phyloP scores from a whole-genome alignment of 1,140 invertebrate species.

The Ceratosolen solmsi region DNA sequence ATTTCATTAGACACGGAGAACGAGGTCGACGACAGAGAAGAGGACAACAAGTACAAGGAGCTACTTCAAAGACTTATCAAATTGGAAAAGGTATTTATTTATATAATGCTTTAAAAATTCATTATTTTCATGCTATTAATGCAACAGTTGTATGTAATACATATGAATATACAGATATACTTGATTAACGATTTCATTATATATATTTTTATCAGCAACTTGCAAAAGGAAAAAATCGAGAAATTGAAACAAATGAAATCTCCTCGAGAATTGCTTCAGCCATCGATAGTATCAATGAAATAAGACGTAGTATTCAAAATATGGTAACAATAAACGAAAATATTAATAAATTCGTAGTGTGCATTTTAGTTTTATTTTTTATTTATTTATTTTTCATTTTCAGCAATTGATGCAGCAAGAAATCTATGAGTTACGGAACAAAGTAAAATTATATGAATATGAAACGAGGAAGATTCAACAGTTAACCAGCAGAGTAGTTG shows the following conservation, averaged over 20 bases:
- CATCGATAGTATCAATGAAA: slow-evolving; percentile 68
- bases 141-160: too few relatives aligned
- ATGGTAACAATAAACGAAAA: slow-evolving; percentile 58
- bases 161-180: too few relatives aligned
- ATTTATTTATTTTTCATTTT: too few relatives aligned
- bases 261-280: slow-evolving; percentile 63
- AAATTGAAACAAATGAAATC: slow-evolving; percentile 64
- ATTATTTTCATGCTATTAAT: too few relatives aligned
- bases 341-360: not conserved
- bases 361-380: too few relatives aligned
- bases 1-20: slow-evolving; percentile 65
- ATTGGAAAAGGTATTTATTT: slow-evolving; percentile 68
- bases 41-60: slow-evolving; percentile 65
- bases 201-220: slow-evolving; percentile 60
- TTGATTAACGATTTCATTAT: not conserved
- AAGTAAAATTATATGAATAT: slow-evolving; percentile 66
- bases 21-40: slow-evolving; percentile 63
- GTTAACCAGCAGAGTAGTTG: slow-evolving; percentile 63
- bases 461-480: slow-evolving; percentile 68
- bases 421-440: slow-evolving; percentile 66
- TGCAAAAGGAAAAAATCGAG: slow-evolving; percentile 64
- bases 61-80: slow-evolving; percentile 69
- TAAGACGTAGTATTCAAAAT: slow-evolving; percentile 66
- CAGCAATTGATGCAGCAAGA: slow-evolving; percentile 69
- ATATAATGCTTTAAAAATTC: too few relatives aligned